phyloP scores from a whole-genome alignment of 2,113 vertebrate species.

The Antennarius striatus region DNA sequence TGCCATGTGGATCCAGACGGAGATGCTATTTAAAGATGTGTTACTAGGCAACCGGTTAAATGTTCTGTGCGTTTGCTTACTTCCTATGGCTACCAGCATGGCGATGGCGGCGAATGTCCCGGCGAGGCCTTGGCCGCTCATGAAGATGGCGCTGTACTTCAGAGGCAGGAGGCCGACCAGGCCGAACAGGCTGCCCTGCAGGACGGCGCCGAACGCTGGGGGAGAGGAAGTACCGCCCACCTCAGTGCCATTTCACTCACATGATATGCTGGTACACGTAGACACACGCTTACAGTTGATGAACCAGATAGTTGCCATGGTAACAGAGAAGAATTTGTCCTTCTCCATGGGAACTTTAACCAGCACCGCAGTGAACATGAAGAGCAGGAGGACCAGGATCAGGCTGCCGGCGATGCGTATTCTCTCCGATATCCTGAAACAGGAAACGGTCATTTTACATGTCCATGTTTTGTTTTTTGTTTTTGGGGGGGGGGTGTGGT shows the following conservation, averaged over 20 bases:
- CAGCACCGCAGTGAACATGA: slow-evolving; percentile 82
- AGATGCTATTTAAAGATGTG: neutral
- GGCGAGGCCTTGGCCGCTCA: slow-evolving; percentile 89
- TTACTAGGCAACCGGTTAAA: slow-evolving; percentile 51
- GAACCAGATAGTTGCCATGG: slow-evolving; percentile 89
- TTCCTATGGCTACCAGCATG: slow-evolving; percentile 86
- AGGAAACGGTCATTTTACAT: neutral
- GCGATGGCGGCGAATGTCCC: slow-evolving; percentile 87
- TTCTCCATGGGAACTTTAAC: slow-evolving; percentile 82
- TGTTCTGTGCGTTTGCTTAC: slow-evolving; percentile 73
- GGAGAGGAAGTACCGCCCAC: neutral
- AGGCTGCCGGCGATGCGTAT: slow-evolving; percentile 85
- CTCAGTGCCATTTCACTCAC: neutral
- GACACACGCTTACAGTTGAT: slow-evolving; percentile 85
- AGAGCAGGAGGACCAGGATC: slow-evolving; percentile 82
- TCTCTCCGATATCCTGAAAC: slow-evolving; percentile 80
- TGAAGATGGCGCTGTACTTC: slow-evolving; percentile 84
- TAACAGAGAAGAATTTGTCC: slow-evolving; percentile 84
- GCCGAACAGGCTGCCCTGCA: slow-evolving; percentile 88
- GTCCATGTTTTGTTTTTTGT: neutral
- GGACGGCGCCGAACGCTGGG: slow-evolving; percentile 84
- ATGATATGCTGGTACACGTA: neutral
- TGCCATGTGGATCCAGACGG: too few species aligned
- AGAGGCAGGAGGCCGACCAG: slow-evolving; percentile 85
- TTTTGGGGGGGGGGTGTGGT: too few species aligned